Conservation (phyloP, 2,888 invertebrate genomes). For the Tenthredo notha region DNA sequence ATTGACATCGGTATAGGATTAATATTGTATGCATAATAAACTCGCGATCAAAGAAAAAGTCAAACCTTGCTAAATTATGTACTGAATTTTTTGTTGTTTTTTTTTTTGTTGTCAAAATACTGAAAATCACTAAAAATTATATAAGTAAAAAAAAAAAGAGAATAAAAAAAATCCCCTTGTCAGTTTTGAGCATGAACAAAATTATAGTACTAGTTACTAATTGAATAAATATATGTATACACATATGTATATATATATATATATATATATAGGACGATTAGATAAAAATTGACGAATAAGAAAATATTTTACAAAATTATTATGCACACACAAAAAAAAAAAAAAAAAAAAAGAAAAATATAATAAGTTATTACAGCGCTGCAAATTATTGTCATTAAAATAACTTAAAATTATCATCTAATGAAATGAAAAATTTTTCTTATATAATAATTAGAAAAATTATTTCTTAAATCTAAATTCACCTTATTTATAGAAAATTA, state of each 20-base stretch:
- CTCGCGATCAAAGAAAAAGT: background rate
- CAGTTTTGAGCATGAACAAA: background rate
- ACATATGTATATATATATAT: background rate
- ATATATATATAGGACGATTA: background rate
- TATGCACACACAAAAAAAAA: background rate
- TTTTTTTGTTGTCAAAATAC: background rate
- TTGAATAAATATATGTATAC: background rate
- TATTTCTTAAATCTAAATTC: background rate
- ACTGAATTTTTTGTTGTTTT: background rate
- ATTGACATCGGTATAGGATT: conserved; percentile 21
- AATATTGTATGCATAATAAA: background rate
- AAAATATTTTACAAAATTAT: conserved; percentile 20
- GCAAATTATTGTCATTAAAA: conserved; percentile 21
- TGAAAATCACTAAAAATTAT: background rate
- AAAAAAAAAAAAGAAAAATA: too few relatives aligned
- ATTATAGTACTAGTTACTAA: background rate
- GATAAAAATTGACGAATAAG: background rate
- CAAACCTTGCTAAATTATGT: background rate
- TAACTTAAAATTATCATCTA: background rate
- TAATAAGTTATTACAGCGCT: conserved; percentile 9
- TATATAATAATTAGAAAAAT: background rate
- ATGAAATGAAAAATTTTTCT: background rate
- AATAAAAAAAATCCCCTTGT: background rate
- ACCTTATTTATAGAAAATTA: background rate
- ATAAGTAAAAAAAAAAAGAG: too few relatives aligned